phyloP scores from a whole-genome alignment of 2,888 invertebrate genomes.

The Apocheima hispidaria region DNA sequence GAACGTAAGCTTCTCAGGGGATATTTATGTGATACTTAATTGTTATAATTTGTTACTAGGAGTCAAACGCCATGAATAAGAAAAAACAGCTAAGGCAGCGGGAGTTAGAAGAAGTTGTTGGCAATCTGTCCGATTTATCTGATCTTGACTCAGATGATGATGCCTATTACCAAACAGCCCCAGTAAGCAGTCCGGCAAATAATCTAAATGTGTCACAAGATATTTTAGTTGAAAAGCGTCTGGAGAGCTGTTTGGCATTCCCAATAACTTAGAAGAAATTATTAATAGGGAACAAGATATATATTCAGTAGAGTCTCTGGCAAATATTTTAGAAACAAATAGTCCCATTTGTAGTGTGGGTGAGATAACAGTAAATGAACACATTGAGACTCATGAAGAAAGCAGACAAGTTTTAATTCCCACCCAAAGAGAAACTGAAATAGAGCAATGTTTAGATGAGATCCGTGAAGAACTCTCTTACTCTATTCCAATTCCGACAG shows the following conservation, averaged over 20 bases:
- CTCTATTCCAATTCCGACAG: conserved; percentile 24
- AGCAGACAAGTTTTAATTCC: conserved; percentile 20
- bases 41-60: conserved; percentile 16
- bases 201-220: conserved; percentile 32
- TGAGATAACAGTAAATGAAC: conserved; percentile 25
- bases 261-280: conserved; percentile 34
- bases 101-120: conserved; percentile 27
- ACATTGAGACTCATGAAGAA: conserved; percentile 27
- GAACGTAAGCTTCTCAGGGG: conserved; percentile 9
- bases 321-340: conserved; percentile 18
- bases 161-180: conserved; percentile 38
- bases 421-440: conserved; percentile 37
- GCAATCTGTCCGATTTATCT: conserved; percentile 41
- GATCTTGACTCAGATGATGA: conserved; percentile 43
- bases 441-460: conserved; percentile 37
- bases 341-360: conserved; percentile 11
- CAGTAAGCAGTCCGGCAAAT: conserved; percentile 38
- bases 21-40: conserved; percentile 11
- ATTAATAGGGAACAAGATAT: conserved; percentile 6
- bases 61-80: conserved; percentile 15
- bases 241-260: conserved; percentile 40
- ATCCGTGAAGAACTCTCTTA: conserved; percentile 19
- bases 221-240: conserved; percentile 41
- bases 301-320: conserved; percentile 25
- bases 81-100: conserved; percentile 12